Evolutionary conservation across 64 coral and sea anemone genomes (phyloP), one percentile per base, ranked within the genome.

Genomic region (Platygyra sinensis): DNA sequence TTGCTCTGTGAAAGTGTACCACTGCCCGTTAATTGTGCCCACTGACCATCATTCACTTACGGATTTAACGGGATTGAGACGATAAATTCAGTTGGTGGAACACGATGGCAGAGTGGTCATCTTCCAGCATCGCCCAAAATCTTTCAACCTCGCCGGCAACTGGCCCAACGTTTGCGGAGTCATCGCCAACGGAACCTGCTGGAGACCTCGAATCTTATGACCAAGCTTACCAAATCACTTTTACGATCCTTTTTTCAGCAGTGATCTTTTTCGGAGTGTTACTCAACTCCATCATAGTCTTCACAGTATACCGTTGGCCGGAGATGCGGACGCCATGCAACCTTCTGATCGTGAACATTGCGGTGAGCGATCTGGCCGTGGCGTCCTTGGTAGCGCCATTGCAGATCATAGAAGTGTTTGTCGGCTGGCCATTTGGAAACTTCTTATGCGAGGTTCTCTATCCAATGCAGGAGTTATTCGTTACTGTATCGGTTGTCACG

Each of bases 271-370:
- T 85, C 16, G 95, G 95, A 29, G 79, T 93, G 2, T 52, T 88
- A 6, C 83, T 92, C 17, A 94, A 87, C 82, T 82, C 82, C 50
- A 77, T 97, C 14, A 89, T 97, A 10, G 93, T 97, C 1, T 89
- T 85, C 32, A 97, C 95, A 10, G 62, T 97, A 13, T 74, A 94
- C 24, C 91, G 95, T 14, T 90, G 91, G 75, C 71, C 80, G 38
- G 89, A 90, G 51, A 88, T 97, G 80, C 82, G 90, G 1, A 94
- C 88, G 7, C 87, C 95, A 0, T 97, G 95, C 22, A 97, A 97
- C 81, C 93, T 91, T 18, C 77, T 97, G 11, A 87, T 97, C 30
- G 93, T 97, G 88, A 97, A 92, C 75, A 94, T 97, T 10, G 95
- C 95, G 24, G 73, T 97, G 1, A 87, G 91, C 0, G 95, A 97